Conservation (phyloP, 1,140 invertebrate species). For the Chlorops oryzae region DNA sequence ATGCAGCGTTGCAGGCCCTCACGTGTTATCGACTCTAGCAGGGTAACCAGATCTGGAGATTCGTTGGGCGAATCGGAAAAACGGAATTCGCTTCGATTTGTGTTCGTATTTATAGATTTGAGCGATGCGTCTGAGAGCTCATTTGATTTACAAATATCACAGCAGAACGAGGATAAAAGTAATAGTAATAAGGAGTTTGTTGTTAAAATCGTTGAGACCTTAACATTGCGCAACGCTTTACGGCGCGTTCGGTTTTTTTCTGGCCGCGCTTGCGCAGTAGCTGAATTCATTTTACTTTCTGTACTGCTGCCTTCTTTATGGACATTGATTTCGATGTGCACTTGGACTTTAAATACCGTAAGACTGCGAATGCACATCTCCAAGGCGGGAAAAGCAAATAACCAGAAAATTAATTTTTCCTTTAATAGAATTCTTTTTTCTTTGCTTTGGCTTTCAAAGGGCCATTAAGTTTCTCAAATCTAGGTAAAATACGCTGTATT, state of each 20-base stretch:
- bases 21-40: conserved; percentile 27
- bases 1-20: conserved; percentile 37
- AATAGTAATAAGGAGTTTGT: conserved; percentile 3
- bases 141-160: conserved; percentile 12
- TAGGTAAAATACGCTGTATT: too few relatives aligned
- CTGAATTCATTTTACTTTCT: conserved; percentile 9
- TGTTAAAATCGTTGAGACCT: conserved; percentile 1
- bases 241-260: conserved; percentile 23
- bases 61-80: neutral
- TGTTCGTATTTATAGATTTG: neutral
- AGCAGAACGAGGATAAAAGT: conserved; percentile 3
- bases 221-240: too few relatives aligned
- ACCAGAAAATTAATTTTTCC: too few relatives aligned
- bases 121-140: conserved; percentile 1
- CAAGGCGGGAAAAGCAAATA: too few relatives aligned
- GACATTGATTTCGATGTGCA: too few relatives aligned
- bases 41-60: neutral
- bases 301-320: neutral
- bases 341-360: too few relatives aligned
- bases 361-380: too few relatives aligned
- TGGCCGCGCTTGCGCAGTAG: conserved; percentile 22
- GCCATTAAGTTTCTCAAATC: too few relatives aligned
- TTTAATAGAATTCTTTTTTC: too few relatives aligned
- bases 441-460: too few relatives aligned
- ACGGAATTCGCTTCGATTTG: neutral